Evolutionary conservation across 1,140 invertebrate genomes (phyloP).

Genomic region (Ceratina calcarata): DNA sequence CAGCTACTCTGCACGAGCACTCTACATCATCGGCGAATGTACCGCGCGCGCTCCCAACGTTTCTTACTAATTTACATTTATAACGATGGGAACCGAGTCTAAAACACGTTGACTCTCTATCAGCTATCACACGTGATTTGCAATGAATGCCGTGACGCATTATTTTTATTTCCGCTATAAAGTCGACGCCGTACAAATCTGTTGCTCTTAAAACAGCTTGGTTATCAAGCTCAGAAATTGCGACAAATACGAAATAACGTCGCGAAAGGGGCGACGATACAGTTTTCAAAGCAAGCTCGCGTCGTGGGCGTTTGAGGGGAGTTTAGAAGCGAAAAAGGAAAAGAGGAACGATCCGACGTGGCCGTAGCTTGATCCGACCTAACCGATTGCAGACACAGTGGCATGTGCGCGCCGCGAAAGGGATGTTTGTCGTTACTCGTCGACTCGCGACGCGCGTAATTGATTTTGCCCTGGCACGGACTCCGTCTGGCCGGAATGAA

Average conservation of each 20-base stretch:
- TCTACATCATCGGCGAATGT: conserved; percentile 13
- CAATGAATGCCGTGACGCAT: too few relatives aligned
- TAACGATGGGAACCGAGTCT: conserved; percentile 6
- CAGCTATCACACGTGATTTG: neutral
- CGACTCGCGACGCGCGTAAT: conserved; percentile 55
- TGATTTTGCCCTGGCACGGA: conserved; percentile 52
- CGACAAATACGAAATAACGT: too few relatives aligned
- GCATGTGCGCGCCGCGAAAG: conserved; percentile 45
- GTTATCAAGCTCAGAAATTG: too few relatives aligned
- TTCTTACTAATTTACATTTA: conserved; percentile 21
- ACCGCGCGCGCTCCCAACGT: neutral
- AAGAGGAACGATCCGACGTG: conserved; percentile 29
- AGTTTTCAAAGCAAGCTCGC: conserved; percentile 16
- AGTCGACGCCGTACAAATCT: too few relatives aligned
- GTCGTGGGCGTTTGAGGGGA: conserved; percentile 21
- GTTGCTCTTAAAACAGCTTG: too few relatives aligned
- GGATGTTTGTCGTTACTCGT: conserved; percentile 58
- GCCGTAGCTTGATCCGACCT: conserved; percentile 51
- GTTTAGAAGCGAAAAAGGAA: conserved; percentile 44
- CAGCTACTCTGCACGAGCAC: neutral
- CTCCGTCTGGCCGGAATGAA: conserved; percentile 44
- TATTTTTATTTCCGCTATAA: too few relatives aligned
- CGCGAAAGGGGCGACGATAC: neutral
- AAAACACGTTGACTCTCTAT: neutral
- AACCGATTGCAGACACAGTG: conserved; percentile 54